A percentile compares a stretch with the other conserved stretches of the same genome.
These are phyloP conservation scores for Mastomys coucha DNA, from an alignment of 2,113 vertebrate species.

Conservation along the genomic window DNA sequence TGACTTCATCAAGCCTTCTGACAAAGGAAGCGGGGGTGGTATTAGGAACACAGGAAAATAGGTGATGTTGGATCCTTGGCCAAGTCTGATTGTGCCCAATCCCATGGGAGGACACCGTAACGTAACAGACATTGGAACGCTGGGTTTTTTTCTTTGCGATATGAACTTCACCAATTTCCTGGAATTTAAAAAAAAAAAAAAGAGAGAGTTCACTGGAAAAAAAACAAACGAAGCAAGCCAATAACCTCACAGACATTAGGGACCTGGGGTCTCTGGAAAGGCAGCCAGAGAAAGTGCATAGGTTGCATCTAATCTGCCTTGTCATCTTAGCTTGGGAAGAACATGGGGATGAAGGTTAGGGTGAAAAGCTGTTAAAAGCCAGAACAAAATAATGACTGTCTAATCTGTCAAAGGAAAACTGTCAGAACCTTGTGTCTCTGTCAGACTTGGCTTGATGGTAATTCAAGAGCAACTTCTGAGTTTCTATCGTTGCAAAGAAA, in stretches of 20 bases:
- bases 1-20: not conserved
- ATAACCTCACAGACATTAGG: conserved; percentile 71
- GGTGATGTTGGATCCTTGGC: not conserved
- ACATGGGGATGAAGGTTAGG: conserved; percentile 62
- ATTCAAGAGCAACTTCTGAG: conserved; percentile 58
- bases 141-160: conserved; percentile 53
- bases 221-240: conserved; percentile 35
- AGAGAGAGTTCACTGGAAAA: conserved; percentile 66
- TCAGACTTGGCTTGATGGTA: conserved; percentile 30
- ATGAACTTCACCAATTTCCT: conserved; percentile 75
- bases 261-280: conserved; percentile 73
- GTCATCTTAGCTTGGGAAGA: conserved; percentile 60
- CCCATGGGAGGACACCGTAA: not conserved
- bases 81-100: not conserved
- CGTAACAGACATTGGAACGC: conserved; percentile 50
- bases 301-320: conserved; percentile 40
- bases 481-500: conserved; percentile 62
- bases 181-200: conserved; percentile 64
- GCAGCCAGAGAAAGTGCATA: conserved; percentile 29
- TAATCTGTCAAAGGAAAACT: conserved; percentile 74
- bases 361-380: conserved; percentile 77
- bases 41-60: not conserved
- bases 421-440: conserved; percentile 63
- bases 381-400: conserved; percentile 61
- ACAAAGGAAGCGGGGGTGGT: not conserved